phyloP scores from a whole-genome alignment of 1,140 invertebrate species.

The Drosophila santomea region DNA sequence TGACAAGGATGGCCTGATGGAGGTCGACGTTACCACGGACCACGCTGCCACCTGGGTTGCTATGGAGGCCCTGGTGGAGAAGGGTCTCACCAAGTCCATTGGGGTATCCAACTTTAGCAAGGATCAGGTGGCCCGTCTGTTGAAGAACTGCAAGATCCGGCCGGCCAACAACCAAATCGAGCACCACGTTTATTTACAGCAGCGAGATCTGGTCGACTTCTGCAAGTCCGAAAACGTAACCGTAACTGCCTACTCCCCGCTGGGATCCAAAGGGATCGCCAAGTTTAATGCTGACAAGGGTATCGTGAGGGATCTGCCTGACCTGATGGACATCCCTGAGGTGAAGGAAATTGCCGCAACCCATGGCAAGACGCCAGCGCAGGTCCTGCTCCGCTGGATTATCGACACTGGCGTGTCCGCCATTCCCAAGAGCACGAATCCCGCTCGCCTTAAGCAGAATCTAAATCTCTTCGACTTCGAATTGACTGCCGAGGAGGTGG shows the following conservation, averaged over 20 bases:
- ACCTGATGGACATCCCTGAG: conserved; percentile 89
- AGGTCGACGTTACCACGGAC: conserved; percentile 89
- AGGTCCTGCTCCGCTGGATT: conserved; percentile 91
- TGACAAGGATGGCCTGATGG: conserved; percentile 87
- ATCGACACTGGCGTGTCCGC: conserved; percentile 90
- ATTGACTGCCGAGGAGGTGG: conserved; percentile 86
- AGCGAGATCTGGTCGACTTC: conserved; percentile 90
- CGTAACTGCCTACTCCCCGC: conserved; percentile 93
- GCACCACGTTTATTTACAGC: conserved; percentile 93
- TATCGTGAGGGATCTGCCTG: conserved; percentile 86
- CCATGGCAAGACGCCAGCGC: conserved; percentile 90
- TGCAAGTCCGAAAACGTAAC: conserved; percentile 90
- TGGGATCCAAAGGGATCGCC: conserved; percentile 89
- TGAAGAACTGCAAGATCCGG: conserved; percentile 88
- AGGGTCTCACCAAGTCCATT: conserved; percentile 89
- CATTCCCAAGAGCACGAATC: conserved; percentile 94
- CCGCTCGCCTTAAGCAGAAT: conserved; percentile 89
- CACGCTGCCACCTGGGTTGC: conserved; percentile 90
- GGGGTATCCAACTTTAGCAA: conserved; percentile 93
- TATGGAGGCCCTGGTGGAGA: conserved; percentile 90
- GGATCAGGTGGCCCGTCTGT: conserved; percentile 88
- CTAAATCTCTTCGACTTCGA: conserved; percentile 88
- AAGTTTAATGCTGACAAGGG: conserved; percentile 85
- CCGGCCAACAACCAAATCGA: conserved; percentile 92
- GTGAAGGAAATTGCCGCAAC: conserved; percentile 89